Base-by-base conservation (phyloP, 2,113 vertebrate species). In the Calidris pugnax region DNA sequence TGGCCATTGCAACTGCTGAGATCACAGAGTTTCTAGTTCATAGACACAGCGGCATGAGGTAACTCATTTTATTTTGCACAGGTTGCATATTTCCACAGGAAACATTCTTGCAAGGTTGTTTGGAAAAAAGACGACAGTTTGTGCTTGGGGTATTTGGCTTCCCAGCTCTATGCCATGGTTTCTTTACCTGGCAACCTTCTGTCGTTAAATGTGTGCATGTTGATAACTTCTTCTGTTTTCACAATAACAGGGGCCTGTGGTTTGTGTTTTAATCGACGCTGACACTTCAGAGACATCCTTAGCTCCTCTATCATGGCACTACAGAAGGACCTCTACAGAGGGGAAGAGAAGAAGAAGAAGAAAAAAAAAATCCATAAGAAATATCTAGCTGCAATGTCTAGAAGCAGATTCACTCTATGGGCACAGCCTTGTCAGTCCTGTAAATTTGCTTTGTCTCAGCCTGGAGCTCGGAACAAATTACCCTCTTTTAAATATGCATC, bases 11-110 rank as follows among this genome's bases (percentile, higher is more conserved):
- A 98, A 97, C 96, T 98, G 97, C 96, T 98, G 94, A 97, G 97
- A 97, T 98, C 98, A 98, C 97, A 98, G 97, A 98, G 98, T 98
- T 98, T 98, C 97, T 98, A 98, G 98, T 98, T 99, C 98, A 98
- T 99, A 99, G 98, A 99, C 98, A 98, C 97, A 98, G 98, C 97
- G 98, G 98, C 98, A 99, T 99, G 98, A 99, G 99, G 99, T 99
- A 99, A 99, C 99, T 98, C 98, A 98, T 98, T 99, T 98, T 99
- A 99, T 98, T 99, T 98, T 99, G 98, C 98, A 99, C 99, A 98
- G 98, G 98, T 98, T 99, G 98, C 99, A 98, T 99, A 99, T 99
- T 99, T 99, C 99, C 99, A 99, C 99, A 99, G 99, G 99, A 99
- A 99, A 99, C 99, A 99, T 98, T 98, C 98, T 98, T 98, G 97